These are phyloP conservation scores for Platyrinchus mystaceus DNA, from an alignment of 2,797 vertebrate species.

Conservation along the genomic window DNA sequence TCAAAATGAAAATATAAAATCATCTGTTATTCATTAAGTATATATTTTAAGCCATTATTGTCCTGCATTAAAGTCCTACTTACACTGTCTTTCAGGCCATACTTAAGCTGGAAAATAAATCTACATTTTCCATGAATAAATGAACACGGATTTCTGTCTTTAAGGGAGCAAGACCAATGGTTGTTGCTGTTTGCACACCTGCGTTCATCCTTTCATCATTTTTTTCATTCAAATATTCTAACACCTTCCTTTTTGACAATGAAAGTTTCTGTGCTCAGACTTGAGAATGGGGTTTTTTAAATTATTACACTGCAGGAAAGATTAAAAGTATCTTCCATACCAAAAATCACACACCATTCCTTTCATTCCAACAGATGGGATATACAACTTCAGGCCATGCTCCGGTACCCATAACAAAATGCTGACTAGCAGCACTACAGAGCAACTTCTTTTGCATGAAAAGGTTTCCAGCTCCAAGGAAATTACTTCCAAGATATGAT, in stretches of 20 bases:
- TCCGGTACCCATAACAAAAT: not conserved
- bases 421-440: not conserved
- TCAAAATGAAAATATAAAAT: not conserved
- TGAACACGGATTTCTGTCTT: not conserved
- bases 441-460: not conserved
- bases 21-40: not conserved
- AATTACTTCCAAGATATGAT: not conserved
- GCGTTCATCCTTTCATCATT: not conserved
- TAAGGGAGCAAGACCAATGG: not conserved
- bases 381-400: not conserved
- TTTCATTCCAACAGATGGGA: not conserved
- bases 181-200: not conserved
- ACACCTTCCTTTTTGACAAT: not conserved
- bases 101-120: not conserved
- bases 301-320: not conserved
- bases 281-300: not conserved
- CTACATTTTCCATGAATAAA: not conserved
- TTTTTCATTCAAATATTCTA: not conserved
- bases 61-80: not conserved
- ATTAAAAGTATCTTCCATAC: not conserved
- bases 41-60: not conserved
- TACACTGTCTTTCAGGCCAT: not conserved
- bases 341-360: not conserved
- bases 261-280: not conserved
- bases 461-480: not conserved